Conservation (phyloP, 2,797 vertebrate genomes). For the Acanthiza pusilla region DNA sequence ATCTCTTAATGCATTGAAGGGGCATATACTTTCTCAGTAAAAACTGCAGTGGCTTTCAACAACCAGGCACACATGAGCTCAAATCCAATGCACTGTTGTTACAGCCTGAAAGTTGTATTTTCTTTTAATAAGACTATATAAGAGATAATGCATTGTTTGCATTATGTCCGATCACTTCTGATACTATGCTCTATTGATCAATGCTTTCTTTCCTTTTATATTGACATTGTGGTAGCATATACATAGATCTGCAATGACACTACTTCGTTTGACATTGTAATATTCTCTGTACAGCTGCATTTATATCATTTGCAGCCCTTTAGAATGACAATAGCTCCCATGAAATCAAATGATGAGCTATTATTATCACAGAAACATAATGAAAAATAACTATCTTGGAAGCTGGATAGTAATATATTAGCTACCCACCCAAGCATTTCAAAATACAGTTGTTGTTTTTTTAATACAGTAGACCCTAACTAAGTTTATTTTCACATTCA, state of each 20-base stretch:
- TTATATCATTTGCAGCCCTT: conserved; percentile 45
- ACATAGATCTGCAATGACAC: neutral
- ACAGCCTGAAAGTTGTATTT: conserved; percentile 11
- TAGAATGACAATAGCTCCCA: conserved; percentile 47
- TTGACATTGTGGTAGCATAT: conserved; percentile 22
- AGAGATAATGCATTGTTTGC: conserved; percentile 40
- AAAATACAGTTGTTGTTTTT: neutral
- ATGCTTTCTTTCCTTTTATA: conserved; percentile 19
- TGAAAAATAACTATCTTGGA: conserved; percentile 35
- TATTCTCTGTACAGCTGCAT: conserved; percentile 43
- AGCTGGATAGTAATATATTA: neutral
- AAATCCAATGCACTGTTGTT: neutral
- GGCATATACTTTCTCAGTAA: neutral
- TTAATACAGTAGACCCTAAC: neutral
- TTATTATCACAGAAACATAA: conserved; percentile 38
- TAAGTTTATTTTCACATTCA: neutral
- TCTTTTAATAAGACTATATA: conserved; percentile 30
- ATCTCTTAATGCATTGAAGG: conserved; percentile 4
- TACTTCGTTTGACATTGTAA: conserved; percentile 54
- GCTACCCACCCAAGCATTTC: neutral
- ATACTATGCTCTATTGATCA: conserved; percentile 38
- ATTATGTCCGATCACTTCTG: conserved; percentile 38
- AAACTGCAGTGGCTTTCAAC: neutral
- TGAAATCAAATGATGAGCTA: conserved; percentile 45
- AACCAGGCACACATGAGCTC: neutral